A percentile compares a stretch with the other conserved stretches of the same genome.
Evolutionary conservation across 2,888 invertebrate species (phyloP).

Genomic region (Resseliella maxima): DNA sequence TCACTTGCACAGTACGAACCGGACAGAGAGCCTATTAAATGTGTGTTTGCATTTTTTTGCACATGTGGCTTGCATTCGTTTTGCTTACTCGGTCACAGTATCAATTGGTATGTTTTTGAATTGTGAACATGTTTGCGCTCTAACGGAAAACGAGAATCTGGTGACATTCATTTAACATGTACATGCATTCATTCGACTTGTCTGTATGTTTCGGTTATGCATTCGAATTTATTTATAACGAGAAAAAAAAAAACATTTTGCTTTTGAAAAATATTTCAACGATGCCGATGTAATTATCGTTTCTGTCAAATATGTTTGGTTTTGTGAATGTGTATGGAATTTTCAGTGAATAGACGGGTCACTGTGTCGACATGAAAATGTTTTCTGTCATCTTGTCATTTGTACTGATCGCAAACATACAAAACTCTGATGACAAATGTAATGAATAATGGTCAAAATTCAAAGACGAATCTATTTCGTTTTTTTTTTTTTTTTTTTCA

Average conservation of each 20-base stretch:
- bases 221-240: not conserved
- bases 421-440: not conserved
- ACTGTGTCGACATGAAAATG: not conserved
- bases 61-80: constrained; percentile 16
- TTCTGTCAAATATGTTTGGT: not conserved
- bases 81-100: not conserved
- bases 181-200: not conserved
- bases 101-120: no score
- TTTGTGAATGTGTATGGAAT: not conserved
- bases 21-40: not conserved
- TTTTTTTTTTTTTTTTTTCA: no score
- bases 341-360: not conserved
- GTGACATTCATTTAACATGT: not conserved
- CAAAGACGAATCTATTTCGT: no score
- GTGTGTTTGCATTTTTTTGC: not conserved
- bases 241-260: not conserved
- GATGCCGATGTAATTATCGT: not conserved
- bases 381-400: not conserved
- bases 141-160: not conserved
- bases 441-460: constrained; percentile 23
- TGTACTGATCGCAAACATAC: not conserved
- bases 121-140: not conserved
- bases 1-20: not conserved
- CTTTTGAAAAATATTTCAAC: not conserved
- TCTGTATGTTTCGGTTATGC: not conserved